Percentiles rank a stretch among this genome's conserved stretches.
phyloP scores from a whole-genome alignment of 2,113 vertebrate species.

The Sphyrna mokarran region DNA sequence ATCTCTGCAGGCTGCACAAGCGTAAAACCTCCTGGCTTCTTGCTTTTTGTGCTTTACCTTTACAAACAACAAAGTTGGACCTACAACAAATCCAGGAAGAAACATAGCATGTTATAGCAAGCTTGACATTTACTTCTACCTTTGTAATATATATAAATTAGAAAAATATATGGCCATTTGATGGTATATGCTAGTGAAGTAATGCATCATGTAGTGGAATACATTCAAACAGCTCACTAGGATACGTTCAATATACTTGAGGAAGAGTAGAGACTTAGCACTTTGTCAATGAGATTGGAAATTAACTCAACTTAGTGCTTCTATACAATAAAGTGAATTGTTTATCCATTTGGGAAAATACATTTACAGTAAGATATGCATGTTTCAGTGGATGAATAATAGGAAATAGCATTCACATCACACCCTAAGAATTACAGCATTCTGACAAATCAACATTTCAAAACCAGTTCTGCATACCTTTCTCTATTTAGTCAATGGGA shows the following conservation, averaged over 20 bases:
- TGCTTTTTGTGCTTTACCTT: slow-evolving; percentile 56
- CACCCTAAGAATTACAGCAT: not conserved
- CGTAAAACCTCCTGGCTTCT: slow-evolving; percentile 71
- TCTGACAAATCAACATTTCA: not conserved
- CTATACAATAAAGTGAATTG: not conserved
- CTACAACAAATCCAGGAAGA: slow-evolving; percentile 48
- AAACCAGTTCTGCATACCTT: not conserved
- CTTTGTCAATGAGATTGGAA: not conserved
- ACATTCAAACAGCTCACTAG: not conserved
- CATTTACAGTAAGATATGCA: not conserved
- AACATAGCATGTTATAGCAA: not conserved
- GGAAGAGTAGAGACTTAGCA: not conserved
- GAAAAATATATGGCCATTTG: not conserved
- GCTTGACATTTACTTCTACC: not conserved
- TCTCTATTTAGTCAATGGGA: too few relatives aligned
- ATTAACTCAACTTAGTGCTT: not conserved
- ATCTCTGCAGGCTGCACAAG: slow-evolving; percentile 88
- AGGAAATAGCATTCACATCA: not conserved
- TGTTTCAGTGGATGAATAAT: not conserved
- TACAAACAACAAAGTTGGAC: slow-evolving; percentile 79
- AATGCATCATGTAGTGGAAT: not conserved
- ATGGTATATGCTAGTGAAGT: not conserved
- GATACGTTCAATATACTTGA: not conserved
- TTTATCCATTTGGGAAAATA: not conserved
- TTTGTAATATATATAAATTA: not conserved